Evolutionary conservation across 2,888 invertebrate genomes (phyloP), one percentile per base, ranked within the genome.

Genomic region (Ochropleura plecta): DNA sequence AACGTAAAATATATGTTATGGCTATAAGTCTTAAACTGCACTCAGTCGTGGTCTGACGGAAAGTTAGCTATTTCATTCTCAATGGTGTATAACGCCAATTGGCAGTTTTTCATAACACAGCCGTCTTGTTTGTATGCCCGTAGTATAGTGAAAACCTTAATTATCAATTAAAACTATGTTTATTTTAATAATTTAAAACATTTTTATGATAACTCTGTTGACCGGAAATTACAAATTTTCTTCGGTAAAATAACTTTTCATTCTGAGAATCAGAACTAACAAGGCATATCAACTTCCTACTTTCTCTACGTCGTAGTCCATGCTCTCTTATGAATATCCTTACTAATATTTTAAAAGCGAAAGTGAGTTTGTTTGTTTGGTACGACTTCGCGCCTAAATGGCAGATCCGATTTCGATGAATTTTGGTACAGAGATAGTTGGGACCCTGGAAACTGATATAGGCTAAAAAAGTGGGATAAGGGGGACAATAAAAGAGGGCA

Each of bases 241-340:
- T 91, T 91, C 91, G 91, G 90, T 91, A 89, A 90, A 86, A 81
- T 87, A 86, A 76, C 66, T 53, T 73, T 77, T 78, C 44, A 64
- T 66, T 72, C 5, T 30, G 30, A 66, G 65, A 49, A 81, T 84
- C 68, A 73, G 73, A 73, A 68, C 71, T 49, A 59, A 70, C 81
- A 86, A 86, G 86, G 86, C 86, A 86, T 87, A 70, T 78, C 66
- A 62, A 84, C 76, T 68, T 77, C 49, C 42, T 51, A 76, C 64
- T 60, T 46, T 81, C 44, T 72, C 42, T 67, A 60, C 53, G 44
- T 30, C 30, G 3, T 73, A 70, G 73, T 78, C 65, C 79, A 57
- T 69, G 67, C 49, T 81, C 62, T 77, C 65, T 65, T 68, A n/a
- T n/a, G n/a, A n/a, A n/a, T n/a, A n/a, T n/a, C n/a, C n/a, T n/a